Evolutionary conservation across 2,797 vertebrate genomes (phyloP).

Genomic region (Notoglanidium macrostoma): DNA sequence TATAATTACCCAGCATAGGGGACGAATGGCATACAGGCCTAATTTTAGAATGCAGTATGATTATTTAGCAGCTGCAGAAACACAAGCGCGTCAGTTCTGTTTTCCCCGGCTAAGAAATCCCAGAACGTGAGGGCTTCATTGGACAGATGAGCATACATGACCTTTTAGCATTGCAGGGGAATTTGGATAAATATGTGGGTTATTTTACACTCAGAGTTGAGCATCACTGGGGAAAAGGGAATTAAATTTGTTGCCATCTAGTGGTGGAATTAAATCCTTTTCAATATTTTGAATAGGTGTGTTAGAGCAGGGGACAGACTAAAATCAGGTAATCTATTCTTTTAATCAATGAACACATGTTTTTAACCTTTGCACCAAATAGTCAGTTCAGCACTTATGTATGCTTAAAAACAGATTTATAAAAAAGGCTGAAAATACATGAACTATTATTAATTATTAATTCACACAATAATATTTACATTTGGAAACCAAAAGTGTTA

Average conservation of each 20-base stretch:
- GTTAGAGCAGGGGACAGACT: not conserved
- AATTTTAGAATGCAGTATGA: conserved; percentile 48
- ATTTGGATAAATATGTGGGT: not conserved
- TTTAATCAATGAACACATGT: not conserved
- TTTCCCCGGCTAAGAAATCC: conserved; percentile 4
- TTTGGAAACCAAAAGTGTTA: not conserved
- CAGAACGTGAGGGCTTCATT: conserved; percentile 11
- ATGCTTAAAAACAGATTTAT: not conserved
- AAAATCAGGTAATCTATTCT: no score
- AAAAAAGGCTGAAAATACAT: not conserved
- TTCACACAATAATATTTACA: not conserved
- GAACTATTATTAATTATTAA: not conserved
- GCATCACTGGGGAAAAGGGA: not conserved
- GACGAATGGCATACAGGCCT: conserved; percentile 27
- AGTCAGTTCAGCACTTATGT: not conserved
- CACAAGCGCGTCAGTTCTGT: conserved; percentile 6
- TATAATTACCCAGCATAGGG: conserved; percentile 38
- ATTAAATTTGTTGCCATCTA: conserved; percentile 42
- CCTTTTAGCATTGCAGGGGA: conserved; percentile 8
- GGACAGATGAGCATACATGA: conserved; percentile 21
- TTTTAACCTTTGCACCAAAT: not conserved
- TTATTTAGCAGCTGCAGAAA: conserved; percentile 49
- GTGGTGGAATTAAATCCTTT: conserved; percentile 14
- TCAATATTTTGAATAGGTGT: not conserved
- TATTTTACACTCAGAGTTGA: not conserved